These are phyloP conservation scores for Oceanodroma leucorhoa DNA, from an alignment of 2,797 vertebrate species.

Conservation along the genomic window DNA sequence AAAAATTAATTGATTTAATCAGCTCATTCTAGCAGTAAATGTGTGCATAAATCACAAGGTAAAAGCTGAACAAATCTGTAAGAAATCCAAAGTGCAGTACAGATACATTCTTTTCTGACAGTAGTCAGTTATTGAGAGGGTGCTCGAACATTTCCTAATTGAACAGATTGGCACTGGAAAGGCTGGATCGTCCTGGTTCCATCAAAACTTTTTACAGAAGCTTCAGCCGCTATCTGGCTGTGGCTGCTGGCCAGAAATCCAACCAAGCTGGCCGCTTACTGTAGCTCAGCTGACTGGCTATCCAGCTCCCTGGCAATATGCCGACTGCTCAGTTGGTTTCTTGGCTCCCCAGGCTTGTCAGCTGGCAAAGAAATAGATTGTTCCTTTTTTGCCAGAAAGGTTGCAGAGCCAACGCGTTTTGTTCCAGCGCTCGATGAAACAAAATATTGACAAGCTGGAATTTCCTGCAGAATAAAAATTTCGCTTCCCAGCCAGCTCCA, in stretches of 20 bases:
- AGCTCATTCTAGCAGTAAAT: neutral
- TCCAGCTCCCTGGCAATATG: neutral
- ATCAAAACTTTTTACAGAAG: neutral
- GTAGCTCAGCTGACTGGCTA: neutral
- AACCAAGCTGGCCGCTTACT: neutral
- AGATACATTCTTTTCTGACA: neutral
- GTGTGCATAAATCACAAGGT: neutral
- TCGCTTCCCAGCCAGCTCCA: neutral
- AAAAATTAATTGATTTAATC: neutral
- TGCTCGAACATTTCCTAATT: neutral
- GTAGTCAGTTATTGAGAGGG: neutral
- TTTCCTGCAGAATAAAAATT: slow-evolving; percentile 48
- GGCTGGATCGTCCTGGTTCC: neutral
- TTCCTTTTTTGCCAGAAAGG: slow-evolving; percentile 45
- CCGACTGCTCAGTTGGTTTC: neutral
- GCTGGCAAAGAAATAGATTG: slow-evolving; percentile 33
- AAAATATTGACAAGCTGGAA: slow-evolving; percentile 62
- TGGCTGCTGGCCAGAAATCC: neutral
- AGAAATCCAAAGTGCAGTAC: neutral
- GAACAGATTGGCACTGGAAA: neutral
- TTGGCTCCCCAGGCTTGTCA: slow-evolving; percentile 26
- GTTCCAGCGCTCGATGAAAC: slow-evolving; percentile 11
- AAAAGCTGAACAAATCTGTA: neutral
- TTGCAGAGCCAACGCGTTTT: neutral
- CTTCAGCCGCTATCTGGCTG: neutral